Evolutionary conservation across 2,113 vertebrate genomes (phyloP).

Genomic region (Chelonoidis abingdonii): DNA sequence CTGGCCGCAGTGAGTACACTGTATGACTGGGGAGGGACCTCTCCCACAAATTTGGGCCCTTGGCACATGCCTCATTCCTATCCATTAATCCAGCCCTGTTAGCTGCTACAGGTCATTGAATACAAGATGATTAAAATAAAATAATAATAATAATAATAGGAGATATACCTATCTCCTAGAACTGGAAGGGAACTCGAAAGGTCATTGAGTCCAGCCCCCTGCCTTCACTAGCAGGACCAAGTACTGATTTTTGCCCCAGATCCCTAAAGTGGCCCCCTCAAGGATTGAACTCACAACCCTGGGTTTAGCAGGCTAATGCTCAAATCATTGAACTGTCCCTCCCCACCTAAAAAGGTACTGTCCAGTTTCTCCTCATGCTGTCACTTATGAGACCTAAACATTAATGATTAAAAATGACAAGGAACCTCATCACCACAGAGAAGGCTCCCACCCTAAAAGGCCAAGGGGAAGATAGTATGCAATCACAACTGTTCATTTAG

Average conservation of each 20-base stretch:
- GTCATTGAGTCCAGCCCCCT: too few relatives aligned
- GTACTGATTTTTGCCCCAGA: too few relatives aligned
- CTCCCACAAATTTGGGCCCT: background rate
- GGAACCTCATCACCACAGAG: background rate
- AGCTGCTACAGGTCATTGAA: background rate
- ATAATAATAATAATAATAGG: too few relatives aligned
- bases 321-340: too few relatives aligned
- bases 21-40: background rate
- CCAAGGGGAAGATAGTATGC: background rate
- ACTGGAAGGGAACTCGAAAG: too few relatives aligned
- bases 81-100: background rate
- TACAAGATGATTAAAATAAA: background rate
- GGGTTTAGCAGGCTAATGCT: too few relatives aligned
- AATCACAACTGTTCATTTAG: background rate
- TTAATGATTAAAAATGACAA: background rate
- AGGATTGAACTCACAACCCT: too few relatives aligned
- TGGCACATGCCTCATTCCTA: background rate
- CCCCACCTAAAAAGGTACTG: background rate
- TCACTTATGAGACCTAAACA: background rate
- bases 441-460: background rate
- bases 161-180: too few relatives aligned
- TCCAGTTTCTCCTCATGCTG: background rate
- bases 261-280: too few relatives aligned
- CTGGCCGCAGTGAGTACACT: background rate
- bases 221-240: too few relatives aligned